A percentile compares a stretch with the other conserved stretches of the same genome.
phyloP scores from a whole-genome alignment of 2,113 vertebrate species.

The Ictidomys tridecemlineatus region DNA sequence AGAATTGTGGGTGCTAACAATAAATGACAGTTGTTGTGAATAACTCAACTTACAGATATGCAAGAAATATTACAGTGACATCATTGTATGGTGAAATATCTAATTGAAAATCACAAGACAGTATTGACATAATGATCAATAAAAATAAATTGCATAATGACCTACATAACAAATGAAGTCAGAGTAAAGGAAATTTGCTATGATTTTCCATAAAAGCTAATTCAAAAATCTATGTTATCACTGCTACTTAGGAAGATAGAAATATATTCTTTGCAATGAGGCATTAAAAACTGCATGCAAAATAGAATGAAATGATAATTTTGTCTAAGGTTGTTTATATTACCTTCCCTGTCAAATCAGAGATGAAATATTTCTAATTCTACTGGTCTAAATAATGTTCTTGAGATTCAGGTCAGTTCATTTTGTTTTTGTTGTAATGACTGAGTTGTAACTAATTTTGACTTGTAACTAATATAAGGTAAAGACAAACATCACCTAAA shows the following conservation, averaged over 20 bases:
- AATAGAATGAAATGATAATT: constrained; percentile 26
- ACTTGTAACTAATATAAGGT: neutral
- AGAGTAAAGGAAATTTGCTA: neutral
- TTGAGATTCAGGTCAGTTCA: neutral
- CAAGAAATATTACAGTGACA: neutral
- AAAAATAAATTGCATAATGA: neutral
- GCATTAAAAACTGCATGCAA: constrained; percentile 22
- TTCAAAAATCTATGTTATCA: neutral
- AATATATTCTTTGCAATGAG: neutral
- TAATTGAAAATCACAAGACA: neutral
- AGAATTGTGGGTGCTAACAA: neutral
- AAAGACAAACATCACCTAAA: neutral
- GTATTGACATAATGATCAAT: neutral
- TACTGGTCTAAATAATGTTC: neutral
- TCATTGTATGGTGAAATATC: neutral
- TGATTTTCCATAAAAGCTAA: neutral
- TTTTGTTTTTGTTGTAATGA: constrained; percentile 28
- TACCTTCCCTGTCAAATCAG: neutral
- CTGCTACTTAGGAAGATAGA: neutral
- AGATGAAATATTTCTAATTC: constrained; percentile 40
- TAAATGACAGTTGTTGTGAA: neutral
- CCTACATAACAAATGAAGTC: neutral
- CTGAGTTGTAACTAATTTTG: neutral
- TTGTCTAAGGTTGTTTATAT: constrained; percentile 39
- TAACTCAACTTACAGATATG: neutral